These are phyloP conservation scores for Aphis gossypii DNA, from an alignment of 1,140 invertebrate species.

Conservation along the genomic window DNA sequence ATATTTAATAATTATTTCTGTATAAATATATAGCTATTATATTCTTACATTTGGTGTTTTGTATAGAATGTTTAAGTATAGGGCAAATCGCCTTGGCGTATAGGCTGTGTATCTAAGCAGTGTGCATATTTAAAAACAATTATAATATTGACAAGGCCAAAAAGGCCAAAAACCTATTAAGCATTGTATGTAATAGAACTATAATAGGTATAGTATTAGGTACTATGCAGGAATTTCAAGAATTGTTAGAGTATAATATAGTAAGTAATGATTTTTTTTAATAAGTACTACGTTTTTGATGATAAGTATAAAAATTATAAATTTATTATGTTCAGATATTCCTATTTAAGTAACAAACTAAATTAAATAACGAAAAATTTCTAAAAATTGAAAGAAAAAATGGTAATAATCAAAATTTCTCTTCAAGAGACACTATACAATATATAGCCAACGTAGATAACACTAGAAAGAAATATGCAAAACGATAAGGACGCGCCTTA, in stretches of 20 bases:
- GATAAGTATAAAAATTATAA: not conserved
- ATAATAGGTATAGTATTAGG: not conserved
- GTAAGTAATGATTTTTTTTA: not conserved
- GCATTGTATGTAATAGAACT: not conserved
- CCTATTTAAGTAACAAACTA: not conserved
- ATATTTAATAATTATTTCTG: slow-evolving; percentile 15
- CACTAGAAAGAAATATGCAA: slow-evolving; percentile 40
- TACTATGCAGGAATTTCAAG: not conserved
- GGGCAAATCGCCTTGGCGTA: not conserved
- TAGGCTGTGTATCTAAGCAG: not conserved
- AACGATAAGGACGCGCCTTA: slow-evolving; percentile 52
- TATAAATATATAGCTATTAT: not conserved
- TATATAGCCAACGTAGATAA: slow-evolving; percentile 12
- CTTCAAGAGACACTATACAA: not conserved
- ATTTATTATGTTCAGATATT: not conserved
- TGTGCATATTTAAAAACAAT: slow-evolving; percentile 38
- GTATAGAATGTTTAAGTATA: not conserved
- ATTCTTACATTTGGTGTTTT: not conserved
- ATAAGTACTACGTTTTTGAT: not conserved
- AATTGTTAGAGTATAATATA: not conserved
- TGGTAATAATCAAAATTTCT: slow-evolving; percentile 5
- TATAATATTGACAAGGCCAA: slow-evolving; percentile 4
- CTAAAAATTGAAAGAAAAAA: not conserved
- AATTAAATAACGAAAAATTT: not conserved
- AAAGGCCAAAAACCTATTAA: slow-evolving; percentile 22